Base-by-base conservation (phyloP, 64 coral and sea anemone genomes). In the Stichodactyla mertensii region DNA sequence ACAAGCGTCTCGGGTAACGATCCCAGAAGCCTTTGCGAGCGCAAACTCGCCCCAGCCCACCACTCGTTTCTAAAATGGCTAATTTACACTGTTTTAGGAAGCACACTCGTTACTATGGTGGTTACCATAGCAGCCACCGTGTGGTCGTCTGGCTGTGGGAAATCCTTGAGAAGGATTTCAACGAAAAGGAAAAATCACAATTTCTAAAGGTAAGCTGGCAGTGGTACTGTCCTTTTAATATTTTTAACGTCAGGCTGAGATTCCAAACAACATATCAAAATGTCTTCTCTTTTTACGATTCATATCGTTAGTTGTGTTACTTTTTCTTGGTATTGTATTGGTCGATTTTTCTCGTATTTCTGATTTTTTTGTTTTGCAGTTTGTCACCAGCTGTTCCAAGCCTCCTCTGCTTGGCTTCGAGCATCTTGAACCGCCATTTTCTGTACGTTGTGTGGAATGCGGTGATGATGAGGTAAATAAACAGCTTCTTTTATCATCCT, bases 381-480 rank as follows among this genome's bases (percentile, higher is more conserved):
- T 98, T 83, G 96, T 98, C 0, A 98, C 96, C 64, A 98, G 96
- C 58, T 98, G 96, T 71, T 98, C 96, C n/a, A 98, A 98, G 55
- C 96, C 96, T 45, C 96, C 96, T 18, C 60, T 98, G 23, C 69
- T 98, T 10, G 96, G 96, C 16, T 98, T 98, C 77, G 96, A 93
- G 1, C 96, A 98, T 88, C 96, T 98, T 64, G 92, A 94, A 69
- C 96, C 96, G 2, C 92, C 90, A 51, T 98, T 98, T 80, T 94
- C 92, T 16, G 89, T 98, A 60, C 92, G 96, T 9, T 98, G 96
- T 45, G 96, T 98, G 1, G 96, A 98, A 81, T 95, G 87, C 52
- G 89, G 85, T 85, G 96, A 98, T 71, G 96, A 98, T 19, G 96
- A 98, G 90, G 96, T 98, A 80, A 70, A 83, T 52, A 6, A 10